Conservation (phyloP, 2,888 invertebrate genomes). For the Drosophila mettleri region DNA sequence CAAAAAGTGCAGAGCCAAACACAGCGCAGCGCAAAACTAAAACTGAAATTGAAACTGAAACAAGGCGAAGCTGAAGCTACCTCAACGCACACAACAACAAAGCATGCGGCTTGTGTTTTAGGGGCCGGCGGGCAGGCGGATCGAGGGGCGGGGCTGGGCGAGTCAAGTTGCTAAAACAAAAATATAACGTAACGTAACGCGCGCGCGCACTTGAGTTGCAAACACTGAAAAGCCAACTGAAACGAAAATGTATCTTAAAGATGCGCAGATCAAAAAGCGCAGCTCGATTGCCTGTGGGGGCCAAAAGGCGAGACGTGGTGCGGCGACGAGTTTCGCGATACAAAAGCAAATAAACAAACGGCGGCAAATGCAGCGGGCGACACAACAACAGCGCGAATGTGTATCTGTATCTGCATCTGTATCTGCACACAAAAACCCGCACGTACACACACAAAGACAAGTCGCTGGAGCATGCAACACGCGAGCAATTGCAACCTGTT, state of each 20-base stretch:
- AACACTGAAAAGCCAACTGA: constrained; percentile 80
- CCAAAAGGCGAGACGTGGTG: constrained; percentile 23
- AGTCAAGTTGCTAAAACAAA: constrained; percentile 39
- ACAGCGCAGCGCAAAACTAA: constrained; percentile 33
- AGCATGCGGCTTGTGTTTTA: constrained; percentile 22
- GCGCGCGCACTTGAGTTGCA: constrained; percentile 82
- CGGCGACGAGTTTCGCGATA: constrained; percentile 70
- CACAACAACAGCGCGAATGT: constrained; percentile 31
- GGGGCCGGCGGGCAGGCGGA: background rate
- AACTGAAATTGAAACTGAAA: constrained; percentile 35
- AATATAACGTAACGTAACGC: constrained; percentile 51
- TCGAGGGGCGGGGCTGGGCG: constrained; percentile 6
- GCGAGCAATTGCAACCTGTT: constrained; percentile 59
- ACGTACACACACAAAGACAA: constrained; percentile 20
- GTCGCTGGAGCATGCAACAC: constrained; percentile 63
- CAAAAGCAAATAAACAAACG: constrained; percentile 74
- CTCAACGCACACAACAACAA: constrained; percentile 19
- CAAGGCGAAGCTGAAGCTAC: constrained; percentile 30
- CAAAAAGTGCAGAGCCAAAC: constrained; percentile 24
- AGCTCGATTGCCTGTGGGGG: constrained; percentile 34
- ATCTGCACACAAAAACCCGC: constrained; percentile 38
- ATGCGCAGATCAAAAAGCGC: constrained; percentile 71
- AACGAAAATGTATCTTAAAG: constrained; percentile 70
- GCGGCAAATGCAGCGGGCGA: constrained; percentile 55
- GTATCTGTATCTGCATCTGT: constrained; percentile 43